Evolutionary conservation across 2,113 vertebrate genomes (phyloP), one percentile per base, ranked within the genome.

Genomic region (Apodemus speciosus): DNA sequence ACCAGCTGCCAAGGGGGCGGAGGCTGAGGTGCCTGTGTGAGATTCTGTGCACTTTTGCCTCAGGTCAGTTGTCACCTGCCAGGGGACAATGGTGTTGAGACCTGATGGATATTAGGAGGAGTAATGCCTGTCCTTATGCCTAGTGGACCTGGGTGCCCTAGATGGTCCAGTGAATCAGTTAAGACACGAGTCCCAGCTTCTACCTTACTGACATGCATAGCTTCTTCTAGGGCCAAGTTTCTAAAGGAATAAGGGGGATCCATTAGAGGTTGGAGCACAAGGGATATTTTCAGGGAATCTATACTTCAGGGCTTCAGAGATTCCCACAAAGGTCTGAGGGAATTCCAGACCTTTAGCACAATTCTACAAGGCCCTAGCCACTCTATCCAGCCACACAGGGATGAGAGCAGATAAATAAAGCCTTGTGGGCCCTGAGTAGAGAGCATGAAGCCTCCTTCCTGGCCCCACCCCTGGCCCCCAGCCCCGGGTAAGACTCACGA

Each of bases 11-110:
- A 99, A 97, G 0, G 99, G 99, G 0, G 99, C 99, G 0, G 99
- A 99, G 73, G 99, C 99, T 0, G 99, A 99, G 0, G 99, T 99
- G 85, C 99, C 99, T 0, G 99, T 99, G 98, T 99, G 99, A 0
- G 99, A 98, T 85, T 99, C 99, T 0, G 99, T 99, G 97, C 99
- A 99, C 87, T 99, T 99, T 97, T 99, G 99, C 73, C 99, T 98
- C 90, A 99, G 98, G 97, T 99, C 99, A 21, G 99, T 99, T 0
- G 99, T 99, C 95, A 99, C 99, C 99, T 99, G 96, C 0, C 21
- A 16, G 88, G 97, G 80, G 64, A 83, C 21, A 68, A 38, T 1
- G 51, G 72, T 6, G 25, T 13, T 58, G 18, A 15, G 43, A 8
- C 38, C 38, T 27, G 14, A 53, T 20, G 18, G 83, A 3, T 15